phyloP scores from a whole-genome alignment of 2,888 invertebrate species.

The Cylloceria caligata region DNA sequence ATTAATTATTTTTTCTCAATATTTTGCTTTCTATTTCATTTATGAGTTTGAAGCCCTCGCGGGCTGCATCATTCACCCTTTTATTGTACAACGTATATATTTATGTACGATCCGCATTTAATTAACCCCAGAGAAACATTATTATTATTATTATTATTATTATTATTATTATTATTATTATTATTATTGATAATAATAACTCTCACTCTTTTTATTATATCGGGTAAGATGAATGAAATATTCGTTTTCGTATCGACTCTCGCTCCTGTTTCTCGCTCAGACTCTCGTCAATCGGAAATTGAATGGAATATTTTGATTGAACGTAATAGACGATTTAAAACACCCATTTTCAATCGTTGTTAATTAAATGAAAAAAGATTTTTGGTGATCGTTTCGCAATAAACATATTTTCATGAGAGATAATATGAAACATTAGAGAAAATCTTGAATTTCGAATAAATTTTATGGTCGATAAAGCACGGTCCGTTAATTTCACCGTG shows the following conservation, averaged over 20 bases:
- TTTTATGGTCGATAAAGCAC: neutral
- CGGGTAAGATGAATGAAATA: neutral
- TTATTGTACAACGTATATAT: neutral
- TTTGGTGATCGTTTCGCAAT: too few species aligned
- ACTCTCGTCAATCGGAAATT: neutral
- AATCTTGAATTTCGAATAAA: slow-evolving; percentile 1
- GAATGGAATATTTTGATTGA: neutral
- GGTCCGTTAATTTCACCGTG: slow-evolving; percentile 19
- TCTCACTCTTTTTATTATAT: neutral
- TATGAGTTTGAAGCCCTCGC: slow-evolving; percentile 16
- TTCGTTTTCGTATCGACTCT: neutral
- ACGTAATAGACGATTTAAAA: neutral
- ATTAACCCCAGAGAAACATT: slow-evolving; percentile 26
- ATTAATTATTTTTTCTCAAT: slow-evolving; percentile 19
- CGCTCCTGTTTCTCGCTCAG: neutral
- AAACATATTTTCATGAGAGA: too few species aligned
- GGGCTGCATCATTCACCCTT: slow-evolving; percentile 18
- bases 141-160: slow-evolving; percentile 19
- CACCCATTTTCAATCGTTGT: too few species aligned
- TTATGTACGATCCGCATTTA: slow-evolving; percentile 1
- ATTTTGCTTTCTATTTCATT: slow-evolving; percentile 12
- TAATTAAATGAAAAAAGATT: neutral
- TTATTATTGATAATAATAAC: slow-evolving; percentile 6
- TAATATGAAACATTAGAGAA: neutral
- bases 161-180: slow-evolving; percentile 14